Base-by-base conservation (phyloP, 2,888 invertebrate genomes). In the Rugalucina vietnamica region DNA sequence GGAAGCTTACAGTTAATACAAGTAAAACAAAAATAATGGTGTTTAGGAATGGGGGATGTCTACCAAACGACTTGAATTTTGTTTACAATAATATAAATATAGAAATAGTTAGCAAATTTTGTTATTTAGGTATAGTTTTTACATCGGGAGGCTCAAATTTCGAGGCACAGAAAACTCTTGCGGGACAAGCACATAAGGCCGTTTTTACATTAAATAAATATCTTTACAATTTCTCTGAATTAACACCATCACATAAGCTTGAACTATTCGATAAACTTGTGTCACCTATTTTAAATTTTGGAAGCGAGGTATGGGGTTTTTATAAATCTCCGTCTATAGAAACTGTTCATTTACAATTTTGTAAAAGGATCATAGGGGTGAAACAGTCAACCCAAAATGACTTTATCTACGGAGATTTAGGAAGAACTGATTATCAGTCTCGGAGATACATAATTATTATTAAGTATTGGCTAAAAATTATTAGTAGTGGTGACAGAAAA, bases 321-420 rank as follows among this genome's bases (percentile, higher is more conserved):
- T 4, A 4, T 21, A 60, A 60, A 29, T 60, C 60, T 10, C 5
- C 60, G 1, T 24, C 24, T 10, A 27, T 60, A 60, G 29, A 60
- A 60, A 60, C 60, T 27, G 60, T 60, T 27, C 60, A 60, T 60
- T 60, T 60, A 60, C 60, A 60, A 21, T 60, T 60, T 60, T 60
- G 60, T 27, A 60, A 60, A 27, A 60, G 4, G 18, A 27, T 29
- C 4, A 3, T 60, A 60, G 60, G 60, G 4, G 60, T 60, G 3
- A 60, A 60, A 60, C 24, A 60, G 18, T 60, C 60, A 60, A 74
- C 54, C 24, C 74, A 74, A 12, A 74, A 74, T 54, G 54, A 74
- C n/a, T 74, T 54, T 8, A 34, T 74, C 29, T 74, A 50, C 34
- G 74, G 74, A n/a, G 74, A 54, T 34, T 36, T 74, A 24, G 74